phyloP scores from a whole-genome alignment of 2,888 invertebrate genomes.

The Pinctada fucata region DNA sequence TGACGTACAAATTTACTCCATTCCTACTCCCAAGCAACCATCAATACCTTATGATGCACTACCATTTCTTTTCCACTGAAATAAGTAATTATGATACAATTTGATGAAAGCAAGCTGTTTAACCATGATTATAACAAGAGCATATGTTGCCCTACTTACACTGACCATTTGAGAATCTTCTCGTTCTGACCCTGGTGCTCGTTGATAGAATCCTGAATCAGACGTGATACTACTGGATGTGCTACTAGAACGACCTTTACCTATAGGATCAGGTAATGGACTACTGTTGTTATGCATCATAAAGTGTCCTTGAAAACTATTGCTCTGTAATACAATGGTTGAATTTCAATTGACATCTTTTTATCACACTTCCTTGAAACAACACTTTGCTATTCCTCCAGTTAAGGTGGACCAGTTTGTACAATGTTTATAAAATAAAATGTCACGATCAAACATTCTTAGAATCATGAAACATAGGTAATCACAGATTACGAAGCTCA shows the following conservation, averaged over 20 bases:
- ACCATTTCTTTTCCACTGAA: too few species aligned
- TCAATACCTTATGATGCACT: too few species aligned
- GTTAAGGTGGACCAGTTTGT: too few species aligned
- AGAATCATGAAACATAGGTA: too few species aligned
- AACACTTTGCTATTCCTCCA: not conserved
- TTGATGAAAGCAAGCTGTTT: too few species aligned
- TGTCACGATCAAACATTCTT: too few species aligned
- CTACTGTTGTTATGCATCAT: constrained; percentile 49
- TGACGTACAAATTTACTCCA: too few species aligned
- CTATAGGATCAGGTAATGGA: constrained; percentile 74
- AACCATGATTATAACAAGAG: too few species aligned
- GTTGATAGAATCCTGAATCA: constrained; percentile 69
- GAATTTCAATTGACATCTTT: not conserved
- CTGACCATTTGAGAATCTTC: constrained; percentile 73
- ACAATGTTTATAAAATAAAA: too few species aligned
- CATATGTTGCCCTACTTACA: constrained; percentile 19
- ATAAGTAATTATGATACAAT: too few species aligned
- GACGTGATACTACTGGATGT: constrained; percentile 68
- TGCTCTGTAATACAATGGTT: constrained; percentile 20
- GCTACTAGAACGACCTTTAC: constrained; percentile 76
- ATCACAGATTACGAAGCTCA: too few species aligned
- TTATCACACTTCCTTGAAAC: not conserved
- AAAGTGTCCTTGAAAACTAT: constrained; percentile 30
- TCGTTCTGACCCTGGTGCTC: constrained; percentile 77
- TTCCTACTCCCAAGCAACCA: too few species aligned